phyloP scores from a whole-genome alignment of 2,113 vertebrate species.

The Psilopogon haemacephalus region DNA sequence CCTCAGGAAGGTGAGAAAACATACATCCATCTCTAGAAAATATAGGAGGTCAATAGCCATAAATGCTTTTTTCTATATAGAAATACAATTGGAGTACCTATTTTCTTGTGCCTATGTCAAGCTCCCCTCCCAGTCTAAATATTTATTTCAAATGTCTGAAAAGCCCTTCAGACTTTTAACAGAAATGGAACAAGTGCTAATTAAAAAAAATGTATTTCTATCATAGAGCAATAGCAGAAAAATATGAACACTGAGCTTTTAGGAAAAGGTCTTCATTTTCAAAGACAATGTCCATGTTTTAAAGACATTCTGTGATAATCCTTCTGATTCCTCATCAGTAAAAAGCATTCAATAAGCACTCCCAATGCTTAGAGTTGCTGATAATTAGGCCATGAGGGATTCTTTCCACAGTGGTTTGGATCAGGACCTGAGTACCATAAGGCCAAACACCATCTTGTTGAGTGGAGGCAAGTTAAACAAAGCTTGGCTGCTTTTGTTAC shows the following conservation, averaged over 20 bases:
- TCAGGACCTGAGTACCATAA: background rate
- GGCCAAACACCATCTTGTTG: background rate
- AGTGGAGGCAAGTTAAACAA: background rate
- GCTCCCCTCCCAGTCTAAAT: background rate
- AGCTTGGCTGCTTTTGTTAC: background rate
- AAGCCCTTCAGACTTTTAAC: background rate
- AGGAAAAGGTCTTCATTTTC: background rate
- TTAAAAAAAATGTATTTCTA: background rate
- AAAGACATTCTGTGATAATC: background rate
- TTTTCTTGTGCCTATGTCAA: background rate
- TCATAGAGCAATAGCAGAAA: background rate
- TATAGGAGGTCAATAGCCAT: background rate
- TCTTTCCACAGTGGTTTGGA: background rate
- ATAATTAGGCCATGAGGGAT: slow-evolving; percentile 58
- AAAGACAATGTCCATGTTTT: background rate
- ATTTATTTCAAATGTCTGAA: background rate
- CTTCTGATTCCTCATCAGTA: background rate
- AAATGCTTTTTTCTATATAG: background rate
- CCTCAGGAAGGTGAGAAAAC: background rate
- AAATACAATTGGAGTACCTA: background rate
- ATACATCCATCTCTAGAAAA: background rate
- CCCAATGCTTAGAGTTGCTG: background rate
- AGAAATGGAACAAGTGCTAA: background rate
- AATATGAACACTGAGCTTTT: background rate
- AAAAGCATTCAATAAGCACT: background rate